A percentile compares a stretch with the other conserved stretches of the same genome.
phyloP scores from a whole-genome alignment of 2,888 invertebrate genomes.

The Himalopsyche japonica region DNA sequence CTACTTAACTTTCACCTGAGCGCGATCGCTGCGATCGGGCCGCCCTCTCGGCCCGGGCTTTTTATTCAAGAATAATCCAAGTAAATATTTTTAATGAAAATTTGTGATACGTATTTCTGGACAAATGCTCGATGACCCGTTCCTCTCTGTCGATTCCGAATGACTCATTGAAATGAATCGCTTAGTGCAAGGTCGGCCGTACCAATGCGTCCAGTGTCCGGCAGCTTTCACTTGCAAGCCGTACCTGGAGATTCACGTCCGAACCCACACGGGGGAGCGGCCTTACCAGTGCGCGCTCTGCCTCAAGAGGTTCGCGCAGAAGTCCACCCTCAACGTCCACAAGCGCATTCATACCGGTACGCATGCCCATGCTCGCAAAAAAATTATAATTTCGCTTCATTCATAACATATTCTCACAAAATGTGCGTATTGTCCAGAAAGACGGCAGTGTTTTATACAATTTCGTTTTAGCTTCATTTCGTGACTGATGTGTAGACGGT shows the following conservation, averaged over 20 bases:
- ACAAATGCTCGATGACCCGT: constrained; percentile 6
- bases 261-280: constrained; percentile 63
- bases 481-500: neutral
- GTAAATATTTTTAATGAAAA: neutral
- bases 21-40: neutral
- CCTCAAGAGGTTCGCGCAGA: constrained; percentile 64
- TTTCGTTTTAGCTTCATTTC: neutral
- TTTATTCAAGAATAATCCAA: constrained; percentile 29
- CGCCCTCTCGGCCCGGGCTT: constrained; percentile 31
- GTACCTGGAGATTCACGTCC: constrained; percentile 67
- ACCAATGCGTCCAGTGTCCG: constrained; percentile 62
- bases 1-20: neutral
- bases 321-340: constrained; percentile 64
- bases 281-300: constrained; percentile 63
- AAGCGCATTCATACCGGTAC: constrained; percentile 63
- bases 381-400: neutral
- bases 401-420: neutral
- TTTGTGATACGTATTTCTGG: constrained; percentile 32
- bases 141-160: neutral
- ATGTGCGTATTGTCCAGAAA: constrained; percentile 34
- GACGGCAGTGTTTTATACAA: constrained; percentile 23
- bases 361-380: constrained; percentile 38
- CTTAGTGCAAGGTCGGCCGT: constrained; percentile 59
- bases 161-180: constrained; percentile 43
- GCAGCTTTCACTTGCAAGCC: constrained; percentile 65